Base-by-base conservation (phyloP, 2,113 vertebrate genomes). In the Pedetes capensis region DNA sequence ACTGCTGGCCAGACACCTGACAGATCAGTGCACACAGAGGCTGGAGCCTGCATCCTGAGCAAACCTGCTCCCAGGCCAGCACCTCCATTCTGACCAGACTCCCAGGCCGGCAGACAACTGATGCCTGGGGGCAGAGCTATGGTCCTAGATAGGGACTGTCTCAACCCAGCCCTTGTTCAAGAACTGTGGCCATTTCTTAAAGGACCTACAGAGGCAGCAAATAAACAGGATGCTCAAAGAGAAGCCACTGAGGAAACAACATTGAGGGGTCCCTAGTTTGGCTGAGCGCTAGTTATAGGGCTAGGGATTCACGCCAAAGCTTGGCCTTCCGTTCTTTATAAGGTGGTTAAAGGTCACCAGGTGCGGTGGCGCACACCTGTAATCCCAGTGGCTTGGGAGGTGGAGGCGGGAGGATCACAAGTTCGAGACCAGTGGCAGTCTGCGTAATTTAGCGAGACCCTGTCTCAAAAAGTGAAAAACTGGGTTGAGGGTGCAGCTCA, bases 231-330 rank as follows among this genome's bases (percentile, higher is more conserved):
- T 32, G 5, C 64, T n/a, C 22, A 44, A 23, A 59, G 53, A 89
- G 18, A 2, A 29, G 85, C n/a, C 11, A 37, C 25, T 17, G 22
- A 47, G 0, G 27, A 66, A 39, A 17, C 14, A 71, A 14, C 3
- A 6, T 5, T 0, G 42, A 32, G 10, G 0, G 12, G 64, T 8
- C 11, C 53, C 18, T 1, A n/a, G 11, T 25, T 32, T 12, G 23
- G 5, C 63, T 81, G 23, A 6, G 16, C 12, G 25, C 22, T 14
- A 12, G 12, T 51, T 39, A 51, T 8, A 25, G 17, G 44, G 27
- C 79, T 47, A 12, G 29, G 9, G 25, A 6, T 1, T 37, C 44
- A 64, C 22, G 44, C 88, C 64, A 86, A 47, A 91, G 51, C 90
- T 42, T 17, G 25, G 71, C n/a, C 27, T 80, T 66, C 57, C 16